phyloP scores from a whole-genome alignment of 1,140 invertebrate species.

The Theocolax elegans region DNA sequence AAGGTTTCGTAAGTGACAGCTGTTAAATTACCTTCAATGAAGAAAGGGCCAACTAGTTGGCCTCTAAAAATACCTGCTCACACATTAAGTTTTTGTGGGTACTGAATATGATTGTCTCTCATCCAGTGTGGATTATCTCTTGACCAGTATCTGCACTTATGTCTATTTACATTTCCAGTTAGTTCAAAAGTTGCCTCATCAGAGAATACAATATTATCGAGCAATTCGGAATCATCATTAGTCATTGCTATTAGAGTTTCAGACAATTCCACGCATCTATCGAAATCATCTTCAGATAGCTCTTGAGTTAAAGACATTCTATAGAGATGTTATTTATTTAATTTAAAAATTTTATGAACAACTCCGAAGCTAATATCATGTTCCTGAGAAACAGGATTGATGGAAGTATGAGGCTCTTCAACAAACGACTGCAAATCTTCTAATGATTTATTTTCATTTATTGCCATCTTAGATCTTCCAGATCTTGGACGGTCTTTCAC shows the following conservation, averaged over 20 bases:
- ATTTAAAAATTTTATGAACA: constrained; percentile 15
- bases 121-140: background rate
- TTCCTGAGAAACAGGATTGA: background rate
- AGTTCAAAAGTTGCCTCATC: background rate
- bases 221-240: background rate
- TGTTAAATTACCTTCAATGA: too few relatives aligned
- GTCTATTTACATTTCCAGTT: background rate
- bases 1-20: too few relatives aligned
- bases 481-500: constrained; percentile 2
- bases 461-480: constrained; percentile 31
- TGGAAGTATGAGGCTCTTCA: constrained; percentile 6
- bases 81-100: background rate
- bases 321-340: constrained; percentile 13
- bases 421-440: background rate
- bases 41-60: too few relatives aligned
- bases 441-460: constrained; percentile 17
- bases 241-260: constrained; percentile 14
- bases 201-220: constrained; percentile 22
- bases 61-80: too few relatives aligned
- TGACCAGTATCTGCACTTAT: background rate
- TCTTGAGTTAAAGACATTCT: constrained; percentile 12
- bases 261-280: constrained; percentile 14
- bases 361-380: background rate
- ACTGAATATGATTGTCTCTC: background rate
- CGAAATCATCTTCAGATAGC: constrained; percentile 19